A percentile compares a stretch with the other conserved stretches of the same genome.
These are phyloP conservation scores for Regulus satrapa DNA, from an alignment of 2,113 vertebrate genomes.

Conservation along the genomic window DNA sequence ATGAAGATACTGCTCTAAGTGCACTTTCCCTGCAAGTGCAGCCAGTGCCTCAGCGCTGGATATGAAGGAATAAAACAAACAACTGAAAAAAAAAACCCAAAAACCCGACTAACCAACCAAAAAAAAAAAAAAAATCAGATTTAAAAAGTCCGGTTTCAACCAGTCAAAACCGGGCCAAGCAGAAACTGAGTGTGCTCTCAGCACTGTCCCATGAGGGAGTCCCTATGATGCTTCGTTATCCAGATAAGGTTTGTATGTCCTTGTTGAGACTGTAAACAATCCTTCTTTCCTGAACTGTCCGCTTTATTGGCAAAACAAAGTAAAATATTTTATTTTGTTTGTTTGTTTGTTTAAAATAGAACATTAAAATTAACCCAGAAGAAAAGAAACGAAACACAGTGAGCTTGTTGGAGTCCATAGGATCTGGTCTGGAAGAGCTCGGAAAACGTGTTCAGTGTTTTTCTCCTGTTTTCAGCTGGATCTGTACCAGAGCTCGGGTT, in stretches of 20 bases:
- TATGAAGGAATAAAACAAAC: constrained; percentile 68
- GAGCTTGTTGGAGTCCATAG: constrained; percentile 82
- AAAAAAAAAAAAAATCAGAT: constrained; percentile 66
- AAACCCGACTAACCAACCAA: neutral
- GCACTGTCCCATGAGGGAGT: constrained; percentile 73
- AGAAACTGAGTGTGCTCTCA: constrained; percentile 62
- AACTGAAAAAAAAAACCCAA: constrained; percentile 12
- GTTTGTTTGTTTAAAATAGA: constrained; percentile 70
- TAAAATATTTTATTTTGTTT: constrained; percentile 70
- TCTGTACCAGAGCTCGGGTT: constrained; percentile 73
- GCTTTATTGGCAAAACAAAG: constrained; percentile 80
- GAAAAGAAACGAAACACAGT: constrained; percentile 78
- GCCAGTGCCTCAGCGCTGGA: constrained; percentile 78
- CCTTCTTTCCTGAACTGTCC: constrained; percentile 79
- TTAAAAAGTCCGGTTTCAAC: constrained; percentile 82
- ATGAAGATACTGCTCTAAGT: constrained; percentile 81
- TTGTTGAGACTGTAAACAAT: constrained; percentile 92
- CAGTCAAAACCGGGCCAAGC: constrained; percentile 82
- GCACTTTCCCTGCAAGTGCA: constrained; percentile 93
- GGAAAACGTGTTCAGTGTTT: constrained; percentile 69
- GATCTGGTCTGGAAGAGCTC: constrained; percentile 80
- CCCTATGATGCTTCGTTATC: constrained; percentile 67
- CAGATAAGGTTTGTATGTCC: constrained; percentile 78
- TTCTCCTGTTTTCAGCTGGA: constrained; percentile 77
- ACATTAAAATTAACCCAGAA: constrained; percentile 80